Percentiles rank a stretch among this genome's conserved stretches.
phyloP scores from a whole-genome alignment of 1,140 invertebrate species.

The Epicauta chinensis region DNA sequence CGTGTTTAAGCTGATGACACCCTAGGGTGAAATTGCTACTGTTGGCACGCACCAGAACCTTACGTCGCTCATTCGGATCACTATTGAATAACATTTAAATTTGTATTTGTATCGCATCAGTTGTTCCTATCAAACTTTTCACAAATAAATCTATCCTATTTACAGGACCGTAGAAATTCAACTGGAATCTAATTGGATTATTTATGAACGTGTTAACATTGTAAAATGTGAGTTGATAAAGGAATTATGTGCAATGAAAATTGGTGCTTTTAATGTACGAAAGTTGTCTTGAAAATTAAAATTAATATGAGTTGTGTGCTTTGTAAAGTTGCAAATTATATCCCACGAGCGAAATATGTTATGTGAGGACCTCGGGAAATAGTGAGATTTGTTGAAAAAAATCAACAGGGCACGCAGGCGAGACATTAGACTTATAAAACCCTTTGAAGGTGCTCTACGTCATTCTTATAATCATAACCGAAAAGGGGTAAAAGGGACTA shows the following conservation, averaged over 20 bases:
- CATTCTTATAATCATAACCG: not conserved
- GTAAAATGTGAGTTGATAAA: no score
- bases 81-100: conserved; percentile 31
- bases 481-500: not conserved
- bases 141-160: no score
- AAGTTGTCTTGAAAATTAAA: conserved; percentile 25
- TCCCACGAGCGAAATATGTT: conserved; percentile 18
- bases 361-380: conserved; percentile 4
- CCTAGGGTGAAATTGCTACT: conserved; percentile 34
- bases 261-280: conserved; percentile 21
- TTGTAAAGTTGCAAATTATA: conserved; percentile 25
- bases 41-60: conserved; percentile 33
- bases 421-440: no score
- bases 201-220: no score
- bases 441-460: no score
- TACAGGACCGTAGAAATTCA: no score
- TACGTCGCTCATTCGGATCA: conserved; percentile 23
- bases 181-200: no score
- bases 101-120: conserved; percentile 7
- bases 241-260: not conserved
- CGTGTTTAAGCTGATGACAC: conserved; percentile 38
- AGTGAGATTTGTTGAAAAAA: no score
- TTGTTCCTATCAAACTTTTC: no score
- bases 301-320: conserved; percentile 26
- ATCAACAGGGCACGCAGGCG: no score